phyloP scores from a whole-genome alignment of 2,797 vertebrate genomes.

The Lophotriccus pileatus region DNA sequence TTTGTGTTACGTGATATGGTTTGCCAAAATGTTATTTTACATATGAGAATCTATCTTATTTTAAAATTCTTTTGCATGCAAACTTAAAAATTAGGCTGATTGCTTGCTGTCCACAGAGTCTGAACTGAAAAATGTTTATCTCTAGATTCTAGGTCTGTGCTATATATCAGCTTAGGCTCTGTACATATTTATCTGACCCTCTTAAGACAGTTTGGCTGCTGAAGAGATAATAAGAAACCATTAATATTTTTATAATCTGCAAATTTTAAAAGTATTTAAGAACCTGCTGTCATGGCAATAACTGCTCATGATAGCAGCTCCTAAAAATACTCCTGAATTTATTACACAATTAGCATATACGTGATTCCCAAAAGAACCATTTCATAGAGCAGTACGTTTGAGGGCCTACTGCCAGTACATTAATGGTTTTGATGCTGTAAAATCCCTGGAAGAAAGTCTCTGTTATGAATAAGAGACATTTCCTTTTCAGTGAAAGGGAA shows the following conservation, averaged over 20 bases:
- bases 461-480: not conserved
- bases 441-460: not conserved
- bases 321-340: slow-evolving; percentile 53
- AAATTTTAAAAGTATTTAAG: slow-evolving; percentile 19
- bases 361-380: not conserved
- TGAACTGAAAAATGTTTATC: not conserved
- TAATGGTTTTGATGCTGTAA: not conserved
- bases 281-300: slow-evolving; percentile 31
- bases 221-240: slow-evolving; percentile 18
- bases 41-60: not conserved
- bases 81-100: not conserved
- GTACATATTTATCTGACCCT: not conserved
- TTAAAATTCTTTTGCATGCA: not conserved
- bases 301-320: not conserved
- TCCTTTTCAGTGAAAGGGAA: not conserved
- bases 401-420: not conserved
- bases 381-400: not conserved
- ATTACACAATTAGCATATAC: not conserved
- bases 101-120: not conserved
- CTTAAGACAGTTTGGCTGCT: not conserved
- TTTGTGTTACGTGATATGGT: not conserved
- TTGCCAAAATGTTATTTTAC: not conserved
- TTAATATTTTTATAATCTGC: slow-evolving; percentile 27
- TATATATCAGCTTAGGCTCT: not conserved
- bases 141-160: not conserved